Percentiles rank a stretch among this genome's conserved stretches.
These are phyloP conservation scores for Petrolisthes manimaculis DNA, from an alignment of 2,888 invertebrate genomes.

Conservation along the genomic window DNA sequence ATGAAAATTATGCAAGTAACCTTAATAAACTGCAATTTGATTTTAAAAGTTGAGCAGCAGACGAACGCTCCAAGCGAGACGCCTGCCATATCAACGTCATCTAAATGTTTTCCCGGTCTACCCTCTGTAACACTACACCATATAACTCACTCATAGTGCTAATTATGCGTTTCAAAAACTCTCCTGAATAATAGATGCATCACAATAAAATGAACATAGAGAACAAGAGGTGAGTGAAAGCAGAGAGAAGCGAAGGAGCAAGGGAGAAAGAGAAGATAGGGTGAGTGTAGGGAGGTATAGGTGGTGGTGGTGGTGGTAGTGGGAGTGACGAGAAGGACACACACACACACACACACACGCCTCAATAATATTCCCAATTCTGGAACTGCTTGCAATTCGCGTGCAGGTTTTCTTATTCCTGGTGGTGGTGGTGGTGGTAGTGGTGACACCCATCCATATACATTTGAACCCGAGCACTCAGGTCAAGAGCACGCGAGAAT, in stretches of 20 bases:
- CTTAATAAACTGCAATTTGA: not conserved
- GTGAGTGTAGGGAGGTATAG: not conserved
- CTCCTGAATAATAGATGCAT: not conserved
- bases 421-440: not conserved
- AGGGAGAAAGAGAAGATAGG: too few relatives aligned
- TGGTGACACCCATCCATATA: slow-evolving; percentile 54
- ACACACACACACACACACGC: slow-evolving; percentile 6
- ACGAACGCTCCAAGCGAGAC: not conserved
- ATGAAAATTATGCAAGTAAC: not conserved
- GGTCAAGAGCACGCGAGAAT: slow-evolving; percentile 35
- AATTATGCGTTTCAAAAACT: not conserved
- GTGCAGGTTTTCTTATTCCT: slow-evolving; percentile 49
- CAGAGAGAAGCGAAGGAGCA: too few relatives aligned
- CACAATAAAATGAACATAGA: not conserved
- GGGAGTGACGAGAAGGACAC: not conserved
- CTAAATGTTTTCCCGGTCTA: not conserved
- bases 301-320: not conserved
- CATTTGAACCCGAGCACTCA: slow-evolving; percentile 38
- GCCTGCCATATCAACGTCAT: slow-evolving; percentile 12
- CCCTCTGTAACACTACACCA: not conserved
- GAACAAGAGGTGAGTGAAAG: too few relatives aligned
- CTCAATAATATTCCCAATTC: slow-evolving; percentile 41
- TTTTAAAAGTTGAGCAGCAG: not conserved
- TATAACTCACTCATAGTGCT: not conserved
- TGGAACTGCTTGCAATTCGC: slow-evolving; percentile 52